Conservation (phyloP, 2,113 vertebrate species). For the Acrocephalus arundinaceus region DNA sequence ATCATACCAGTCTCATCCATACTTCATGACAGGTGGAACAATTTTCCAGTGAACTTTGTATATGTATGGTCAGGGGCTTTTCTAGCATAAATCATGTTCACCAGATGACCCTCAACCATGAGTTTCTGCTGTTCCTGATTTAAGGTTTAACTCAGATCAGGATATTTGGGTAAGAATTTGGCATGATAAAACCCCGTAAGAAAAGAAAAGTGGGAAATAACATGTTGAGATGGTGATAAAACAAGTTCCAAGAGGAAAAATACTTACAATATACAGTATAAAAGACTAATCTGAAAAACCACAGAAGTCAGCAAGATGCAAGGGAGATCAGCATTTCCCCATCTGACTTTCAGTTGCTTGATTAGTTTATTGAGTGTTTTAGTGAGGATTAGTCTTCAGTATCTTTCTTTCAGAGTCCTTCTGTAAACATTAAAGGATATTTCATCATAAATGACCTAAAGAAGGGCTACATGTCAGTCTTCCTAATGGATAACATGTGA, state of each 20-base stretch:
- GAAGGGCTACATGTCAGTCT: background rate
- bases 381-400: background rate
- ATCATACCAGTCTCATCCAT: rapidly evolving
- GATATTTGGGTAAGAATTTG: background rate
- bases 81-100: background rate
- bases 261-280: background rate
- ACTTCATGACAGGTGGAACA: background rate
- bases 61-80: background rate
- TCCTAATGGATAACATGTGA: background rate
- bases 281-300: background rate
- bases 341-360: background rate
- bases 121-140: background rate
- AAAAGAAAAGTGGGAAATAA: background rate
- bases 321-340: background rate
- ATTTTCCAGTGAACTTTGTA: background rate
- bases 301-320: background rate
- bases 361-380: background rate
- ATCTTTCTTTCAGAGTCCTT: background rate
- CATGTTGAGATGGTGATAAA: background rate
- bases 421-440: background rate
- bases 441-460: background rate
- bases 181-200: background rate
- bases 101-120: background rate
- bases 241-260: background rate
- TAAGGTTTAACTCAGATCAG: background rate